Percentiles rank a stretch among this genome's conserved stretches.
Evolutionary conservation across 2,113 vertebrate genomes (phyloP).

Genomic region (Tragelaphus buxtoni): DNA sequence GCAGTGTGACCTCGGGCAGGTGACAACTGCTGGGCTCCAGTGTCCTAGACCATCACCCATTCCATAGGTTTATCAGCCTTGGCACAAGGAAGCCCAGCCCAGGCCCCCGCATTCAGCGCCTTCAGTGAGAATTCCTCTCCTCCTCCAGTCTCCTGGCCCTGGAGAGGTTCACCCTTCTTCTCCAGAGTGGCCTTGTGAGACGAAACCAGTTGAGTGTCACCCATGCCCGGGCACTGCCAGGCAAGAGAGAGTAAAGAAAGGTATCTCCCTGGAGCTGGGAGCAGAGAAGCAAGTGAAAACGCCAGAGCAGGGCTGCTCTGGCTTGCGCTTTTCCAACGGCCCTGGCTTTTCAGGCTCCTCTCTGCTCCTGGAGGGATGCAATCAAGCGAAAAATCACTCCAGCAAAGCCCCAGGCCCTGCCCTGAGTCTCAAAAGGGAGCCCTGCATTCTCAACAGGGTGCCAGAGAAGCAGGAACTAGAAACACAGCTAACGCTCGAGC

Average conservation of each 20-base stretch:
- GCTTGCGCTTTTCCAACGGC: not conserved
- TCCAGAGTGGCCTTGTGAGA: not conserved
- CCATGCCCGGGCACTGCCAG: not conserved
- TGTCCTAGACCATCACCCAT: not conserved
- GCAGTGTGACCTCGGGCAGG: not conserved
- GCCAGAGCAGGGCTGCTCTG: not conserved
- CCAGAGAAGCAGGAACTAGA: not conserved
- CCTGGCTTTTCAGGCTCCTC: not conserved
- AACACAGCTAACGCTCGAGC: rapidly evolving
- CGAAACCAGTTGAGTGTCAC: not conserved
- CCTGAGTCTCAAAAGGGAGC: not conserved
- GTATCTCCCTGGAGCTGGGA: not conserved
- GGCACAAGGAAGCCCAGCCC: not conserved
- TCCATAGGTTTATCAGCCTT: not conserved
- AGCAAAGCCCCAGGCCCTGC: not conserved
- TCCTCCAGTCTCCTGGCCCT: not conserved
- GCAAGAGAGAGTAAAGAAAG: not conserved
- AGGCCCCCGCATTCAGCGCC: rapidly evolving
- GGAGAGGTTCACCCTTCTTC: not conserved
- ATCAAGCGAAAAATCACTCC: not conserved
- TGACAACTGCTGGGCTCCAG: not conserved
- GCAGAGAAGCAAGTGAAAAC: not conserved
- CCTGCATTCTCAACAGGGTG: not conserved
- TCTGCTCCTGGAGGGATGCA: too few relatives aligned
- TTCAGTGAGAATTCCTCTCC: not conserved